phyloP scores from a whole-genome alignment of 2,888 invertebrate genomes.

The Autographa gamma region DNA sequence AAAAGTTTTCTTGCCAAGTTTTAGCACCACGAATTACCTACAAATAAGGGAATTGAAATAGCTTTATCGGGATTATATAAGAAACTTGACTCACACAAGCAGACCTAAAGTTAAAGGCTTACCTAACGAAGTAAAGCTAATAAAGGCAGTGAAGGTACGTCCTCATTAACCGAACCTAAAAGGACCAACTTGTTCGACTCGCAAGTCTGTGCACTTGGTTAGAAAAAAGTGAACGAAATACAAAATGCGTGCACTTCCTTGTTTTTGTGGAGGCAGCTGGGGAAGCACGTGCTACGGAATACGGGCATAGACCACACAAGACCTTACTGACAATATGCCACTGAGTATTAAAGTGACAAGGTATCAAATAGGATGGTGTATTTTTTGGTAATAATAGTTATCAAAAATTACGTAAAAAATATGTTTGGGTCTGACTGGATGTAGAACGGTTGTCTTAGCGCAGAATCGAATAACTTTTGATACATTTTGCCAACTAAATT shows the following conservation, averaged over 20 bases:
- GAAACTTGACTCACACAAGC: neutral
- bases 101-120: neutral
- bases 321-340: neutral
- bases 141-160: conserved; percentile 6
- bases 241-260: conserved; percentile 78
- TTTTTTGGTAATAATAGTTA: too few relatives aligned
- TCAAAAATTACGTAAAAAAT: too few relatives aligned
- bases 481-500: too few relatives aligned
- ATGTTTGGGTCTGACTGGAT: too few relatives aligned
- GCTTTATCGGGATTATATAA: neutral
- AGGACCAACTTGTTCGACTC: conserved; percentile 49
- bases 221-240: conserved; percentile 39
- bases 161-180: conserved; percentile 25
- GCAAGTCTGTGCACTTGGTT: conserved; percentile 51
- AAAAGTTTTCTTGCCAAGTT: too few relatives aligned
- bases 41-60: too few relatives aligned
- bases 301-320: conserved; percentile 67
- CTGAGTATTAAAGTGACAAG: conserved; percentile 26
- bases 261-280: conserved; percentile 80
- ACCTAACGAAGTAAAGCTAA: neutral
- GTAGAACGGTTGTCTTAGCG: too few relatives aligned
- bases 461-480: too few relatives aligned
- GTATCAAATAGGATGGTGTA: neutral
- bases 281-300: conserved; percentile 77
- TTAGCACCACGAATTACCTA: too few relatives aligned